phyloP scores from a whole-genome alignment of 2,113 vertebrate genomes.

The Microcebus ravelobensis region DNA sequence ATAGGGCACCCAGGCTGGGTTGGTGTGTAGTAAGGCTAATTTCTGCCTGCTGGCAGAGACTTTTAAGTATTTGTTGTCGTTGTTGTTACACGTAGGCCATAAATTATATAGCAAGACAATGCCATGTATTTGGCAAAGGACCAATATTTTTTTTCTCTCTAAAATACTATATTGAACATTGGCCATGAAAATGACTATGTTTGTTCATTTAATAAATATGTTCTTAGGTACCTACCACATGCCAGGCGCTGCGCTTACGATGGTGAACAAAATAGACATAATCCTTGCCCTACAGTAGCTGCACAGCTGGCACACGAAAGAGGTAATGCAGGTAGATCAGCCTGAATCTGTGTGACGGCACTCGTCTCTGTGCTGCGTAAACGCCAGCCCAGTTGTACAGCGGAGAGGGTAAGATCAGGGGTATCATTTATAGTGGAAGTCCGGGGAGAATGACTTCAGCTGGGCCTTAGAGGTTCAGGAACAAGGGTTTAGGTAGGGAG shows the following conservation, averaged over 20 bases:
- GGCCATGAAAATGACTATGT: background rate
- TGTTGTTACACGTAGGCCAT: background rate
- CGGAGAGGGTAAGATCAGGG: background rate
- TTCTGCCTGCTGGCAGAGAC: slow-evolving; percentile 27
- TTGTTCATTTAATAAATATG: background rate
- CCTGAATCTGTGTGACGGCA: background rate
- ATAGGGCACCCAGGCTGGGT: background rate
- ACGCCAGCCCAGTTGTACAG: background rate
- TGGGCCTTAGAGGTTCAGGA: background rate
- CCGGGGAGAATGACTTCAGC: background rate
- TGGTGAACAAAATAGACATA: background rate
- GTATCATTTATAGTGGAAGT: background rate
- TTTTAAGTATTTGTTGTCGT: background rate
- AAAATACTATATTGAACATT: background rate
- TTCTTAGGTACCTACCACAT: background rate
- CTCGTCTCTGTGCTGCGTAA: background rate
- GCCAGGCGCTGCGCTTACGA: background rate
- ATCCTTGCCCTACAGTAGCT: background rate
- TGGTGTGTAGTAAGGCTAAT: background rate
- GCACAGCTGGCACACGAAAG: background rate
- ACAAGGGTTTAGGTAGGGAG: background rate
- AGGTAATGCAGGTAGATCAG: background rate
- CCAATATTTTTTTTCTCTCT: background rate
- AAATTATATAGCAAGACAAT: slow-evolving; percentile 6
- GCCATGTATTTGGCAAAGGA: background rate